Evolutionary conservation across 2,113 vertebrate species (phyloP), one percentile per base, ranked within the genome.

Genomic region (Suncus etruscus): DNA sequence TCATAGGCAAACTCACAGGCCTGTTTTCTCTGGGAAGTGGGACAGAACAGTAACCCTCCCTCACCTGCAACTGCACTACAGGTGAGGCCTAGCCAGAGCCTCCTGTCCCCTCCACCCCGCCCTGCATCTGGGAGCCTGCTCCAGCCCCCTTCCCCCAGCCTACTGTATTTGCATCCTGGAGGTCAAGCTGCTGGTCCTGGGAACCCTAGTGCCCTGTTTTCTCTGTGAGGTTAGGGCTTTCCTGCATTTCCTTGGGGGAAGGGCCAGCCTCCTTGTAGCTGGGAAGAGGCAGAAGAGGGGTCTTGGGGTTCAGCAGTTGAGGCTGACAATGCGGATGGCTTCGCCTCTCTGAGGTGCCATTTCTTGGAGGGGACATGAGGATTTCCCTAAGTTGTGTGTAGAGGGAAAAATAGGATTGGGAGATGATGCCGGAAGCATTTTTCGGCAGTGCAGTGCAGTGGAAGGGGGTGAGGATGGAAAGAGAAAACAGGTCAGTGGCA

Each of bases 171-270:
- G 73, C 29, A 83, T 79, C 69, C 12, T 51, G 18, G 29, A 14
- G 84, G 48, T 87, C 63, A 90, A 48, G 80, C 91, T 54, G 91
- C 70, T 1, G 79, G 92, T 91, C 88, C 87, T 79, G 39, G 90
- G 89, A 94, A 86, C 91, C 86, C 84, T 91, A 87, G 90, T 92
- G 90, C 83, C 90, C 78, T 85, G 89, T 93, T 95, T 96, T 92
- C 80, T 94, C 80, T 93, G 95, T 94, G 45, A 93, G 87, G 90
- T 94, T 95, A 91, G 89, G 72, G 66, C 94, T 95, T 95, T 92
- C 93, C 94, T 90, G 90, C 73, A 69, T 94, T 96, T 95, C 95
- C 96, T 94, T 95, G 94, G 95, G 95, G 93, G 81, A 84, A 94
- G 61, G 63, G 86, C 96, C 95, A 95, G 83, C 91, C 91, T 95